These are phyloP conservation scores for Mus caroli DNA, from an alignment of 2,797 vertebrate species.

Conservation along the genomic window DNA sequence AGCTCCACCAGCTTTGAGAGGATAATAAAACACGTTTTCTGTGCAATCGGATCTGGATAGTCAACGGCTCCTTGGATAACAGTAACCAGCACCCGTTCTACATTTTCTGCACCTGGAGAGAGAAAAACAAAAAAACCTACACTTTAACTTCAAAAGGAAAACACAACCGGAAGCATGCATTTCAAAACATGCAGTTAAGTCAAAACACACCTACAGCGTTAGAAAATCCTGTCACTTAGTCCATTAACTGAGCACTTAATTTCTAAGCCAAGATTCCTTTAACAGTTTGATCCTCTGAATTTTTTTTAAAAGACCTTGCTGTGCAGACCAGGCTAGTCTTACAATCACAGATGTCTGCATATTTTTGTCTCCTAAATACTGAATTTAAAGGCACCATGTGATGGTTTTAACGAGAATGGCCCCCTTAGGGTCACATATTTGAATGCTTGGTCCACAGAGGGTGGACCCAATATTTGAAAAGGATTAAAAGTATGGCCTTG, in stretches of 20 bases:
- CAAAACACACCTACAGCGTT: slow-evolving; percentile 11
- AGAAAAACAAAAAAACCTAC: not conserved
- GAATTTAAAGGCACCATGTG: not conserved
- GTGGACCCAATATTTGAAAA: not conserved
- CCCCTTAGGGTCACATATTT: not conserved
- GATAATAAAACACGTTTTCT: slow-evolving; percentile 99
- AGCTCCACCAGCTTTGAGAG: slow-evolving; percentile 97
- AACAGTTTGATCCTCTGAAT: not conserved
- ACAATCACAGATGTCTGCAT: not conserved
- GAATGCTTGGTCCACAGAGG: not conserved
- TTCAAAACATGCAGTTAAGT: not conserved
- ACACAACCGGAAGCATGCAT: slow-evolving; percentile 11
- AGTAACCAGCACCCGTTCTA: slow-evolving; percentile 96
- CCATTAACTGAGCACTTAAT: slow-evolving; percentile 1
- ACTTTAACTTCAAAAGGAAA: slow-evolving; percentile 31
- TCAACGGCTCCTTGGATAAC: slow-evolving; percentile 98
- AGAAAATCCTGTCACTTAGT: not conserved
- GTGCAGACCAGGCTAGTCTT: not conserved
- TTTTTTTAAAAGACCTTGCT: not conserved
- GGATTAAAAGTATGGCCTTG: not conserved
- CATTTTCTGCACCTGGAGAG: slow-evolving; percentile 93
- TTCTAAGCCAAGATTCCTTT: slow-evolving; percentile 33
- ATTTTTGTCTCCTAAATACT: not conserved
- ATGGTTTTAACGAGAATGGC: not conserved
- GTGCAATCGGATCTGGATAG: slow-evolving; percentile 97